Evolutionary conservation across 2,797 vertebrate genomes (phyloP).

Genomic region (Vespertilio murinus): DNA sequence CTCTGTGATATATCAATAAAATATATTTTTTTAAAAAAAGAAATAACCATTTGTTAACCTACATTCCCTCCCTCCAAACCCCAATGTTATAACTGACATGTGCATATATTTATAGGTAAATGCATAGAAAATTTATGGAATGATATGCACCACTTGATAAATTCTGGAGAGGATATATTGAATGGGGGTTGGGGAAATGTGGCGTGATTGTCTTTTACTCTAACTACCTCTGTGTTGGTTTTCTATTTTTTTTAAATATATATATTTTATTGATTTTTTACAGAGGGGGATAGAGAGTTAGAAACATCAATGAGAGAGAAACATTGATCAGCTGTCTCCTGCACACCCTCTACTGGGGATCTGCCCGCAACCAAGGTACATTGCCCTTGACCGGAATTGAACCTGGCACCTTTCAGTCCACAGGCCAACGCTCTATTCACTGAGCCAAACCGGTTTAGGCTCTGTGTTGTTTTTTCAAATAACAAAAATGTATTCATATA

Average conservation of each 20-base stretch:
- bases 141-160: background rate
- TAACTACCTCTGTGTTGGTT: background rate
- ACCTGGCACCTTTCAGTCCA: too few relatives aligned
- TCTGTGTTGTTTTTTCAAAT: background rate
- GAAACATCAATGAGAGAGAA: too few relatives aligned
- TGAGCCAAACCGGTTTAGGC: too few relatives aligned
- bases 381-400: too few relatives aligned
- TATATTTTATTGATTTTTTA: too few relatives aligned
- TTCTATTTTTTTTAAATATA: background rate
- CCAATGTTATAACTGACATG: background rate
- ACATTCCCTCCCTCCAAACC: background rate
- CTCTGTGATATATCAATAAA: too few relatives aligned
- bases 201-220: background rate
- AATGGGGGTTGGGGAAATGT: background rate
- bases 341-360: too few relatives aligned
- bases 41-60: background rate
- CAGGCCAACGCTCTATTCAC: too few relatives aligned
- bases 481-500: constrained; percentile 21
- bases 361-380: too few relatives aligned
- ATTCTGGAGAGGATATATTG: background rate
- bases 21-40: too few relatives aligned
- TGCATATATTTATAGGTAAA: background rate
- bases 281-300: too few relatives aligned
- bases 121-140: background rate
- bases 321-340: too few relatives aligned